Evolutionary conservation across 2,113 vertebrate species (phyloP).

Genomic region (Nicator chloris): DNA sequence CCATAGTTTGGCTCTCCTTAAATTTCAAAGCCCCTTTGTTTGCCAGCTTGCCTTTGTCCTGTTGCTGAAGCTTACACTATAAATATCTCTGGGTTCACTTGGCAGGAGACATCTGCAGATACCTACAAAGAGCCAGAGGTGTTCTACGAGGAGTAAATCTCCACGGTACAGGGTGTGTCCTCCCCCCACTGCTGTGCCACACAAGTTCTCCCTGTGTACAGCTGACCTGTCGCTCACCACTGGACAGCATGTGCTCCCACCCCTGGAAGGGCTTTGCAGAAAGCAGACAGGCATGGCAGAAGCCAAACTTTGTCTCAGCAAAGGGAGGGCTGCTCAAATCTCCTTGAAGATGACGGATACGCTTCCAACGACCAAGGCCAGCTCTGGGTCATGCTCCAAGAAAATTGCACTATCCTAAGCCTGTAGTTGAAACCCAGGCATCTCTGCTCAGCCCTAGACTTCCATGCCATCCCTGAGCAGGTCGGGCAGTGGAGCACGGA

Average conservation of each 20-base stretch:
- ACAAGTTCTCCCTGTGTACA: background rate
- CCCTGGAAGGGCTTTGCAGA: background rate
- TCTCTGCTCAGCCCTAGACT: background rate
- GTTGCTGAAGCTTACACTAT: background rate
- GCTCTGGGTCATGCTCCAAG: background rate
- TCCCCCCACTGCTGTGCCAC: background rate
- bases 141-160: background rate
- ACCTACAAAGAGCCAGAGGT: background rate
- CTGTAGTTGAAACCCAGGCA: background rate
- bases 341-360: accelerated
- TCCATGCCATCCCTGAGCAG: background rate
- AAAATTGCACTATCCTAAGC: background rate
- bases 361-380: background rate
- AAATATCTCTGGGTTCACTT: background rate
- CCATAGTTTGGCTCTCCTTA: background rate
- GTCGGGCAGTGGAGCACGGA: accelerated
- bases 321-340: background rate
- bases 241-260: accelerated
- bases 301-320: background rate
- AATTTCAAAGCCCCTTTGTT: background rate
- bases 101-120: background rate
- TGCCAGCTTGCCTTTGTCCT: background rate
- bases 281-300: background rate
- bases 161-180: background rate
- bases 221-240: background rate